These are phyloP conservation scores for Tetramorium simillimum DNA, from an alignment of 1,140 invertebrate species.

Conservation along the genomic window DNA sequence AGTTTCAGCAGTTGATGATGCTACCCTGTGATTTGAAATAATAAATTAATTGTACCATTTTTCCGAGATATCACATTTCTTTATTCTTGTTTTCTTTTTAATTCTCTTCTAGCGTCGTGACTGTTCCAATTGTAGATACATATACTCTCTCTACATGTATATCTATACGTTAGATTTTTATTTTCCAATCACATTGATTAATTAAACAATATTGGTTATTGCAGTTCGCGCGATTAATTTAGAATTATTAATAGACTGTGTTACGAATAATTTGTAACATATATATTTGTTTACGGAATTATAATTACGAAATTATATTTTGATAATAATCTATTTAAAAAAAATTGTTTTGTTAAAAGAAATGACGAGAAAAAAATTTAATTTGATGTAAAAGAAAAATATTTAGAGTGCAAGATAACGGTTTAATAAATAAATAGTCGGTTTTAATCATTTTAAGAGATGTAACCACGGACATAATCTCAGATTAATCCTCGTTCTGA, in stretches of 20 bases:
- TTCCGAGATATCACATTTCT: not conserved
- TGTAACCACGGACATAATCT: not conserved
- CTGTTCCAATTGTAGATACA: no score
- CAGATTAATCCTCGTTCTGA: constrained; percentile 16
- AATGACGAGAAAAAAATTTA: not conserved
- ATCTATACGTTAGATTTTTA: not conserved
- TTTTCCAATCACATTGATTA: not conserved
- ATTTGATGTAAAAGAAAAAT: not conserved
- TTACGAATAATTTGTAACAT: not conserved
- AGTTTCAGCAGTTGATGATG: not conserved
- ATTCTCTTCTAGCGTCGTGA: no score
- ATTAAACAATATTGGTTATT: not conserved
- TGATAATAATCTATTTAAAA: not conserved
- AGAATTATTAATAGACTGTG: not conserved
- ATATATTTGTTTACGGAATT: not conserved
- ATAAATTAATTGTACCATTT: not conserved
- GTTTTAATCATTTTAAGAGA: constrained; percentile 12
- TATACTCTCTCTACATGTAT: no score
- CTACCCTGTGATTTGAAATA: not conserved
- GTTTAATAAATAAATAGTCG: not conserved
- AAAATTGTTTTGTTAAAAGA: not conserved
- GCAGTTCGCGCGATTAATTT: not conserved
- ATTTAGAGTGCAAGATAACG: not conserved
- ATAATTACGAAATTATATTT: constrained; percentile 11
- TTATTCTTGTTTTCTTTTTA: not conserved